Conservation (phyloP, 2,797 vertebrate genomes). For the Oceanodroma leucorhoa region DNA sequence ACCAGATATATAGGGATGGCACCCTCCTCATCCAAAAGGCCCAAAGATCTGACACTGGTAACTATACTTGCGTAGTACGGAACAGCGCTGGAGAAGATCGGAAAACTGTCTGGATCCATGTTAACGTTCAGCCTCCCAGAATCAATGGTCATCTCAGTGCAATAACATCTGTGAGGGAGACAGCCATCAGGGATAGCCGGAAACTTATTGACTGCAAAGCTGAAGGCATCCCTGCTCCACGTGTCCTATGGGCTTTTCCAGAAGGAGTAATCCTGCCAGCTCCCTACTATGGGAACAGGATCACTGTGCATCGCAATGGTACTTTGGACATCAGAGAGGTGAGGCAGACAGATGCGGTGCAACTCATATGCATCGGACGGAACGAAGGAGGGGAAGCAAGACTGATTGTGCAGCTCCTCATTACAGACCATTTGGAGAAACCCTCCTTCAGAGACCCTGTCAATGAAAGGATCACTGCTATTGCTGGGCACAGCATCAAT, state of each 20-base stretch:
- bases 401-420: conserved; percentile 80
- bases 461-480: conserved; percentile 77
- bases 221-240: conserved; percentile 82
- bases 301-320: conserved; percentile 88
- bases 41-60: conserved; percentile 88
- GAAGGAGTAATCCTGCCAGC: conserved; percentile 87
- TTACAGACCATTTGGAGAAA: conserved; percentile 74
- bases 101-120: conserved; percentile 78
- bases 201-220: conserved; percentile 83
- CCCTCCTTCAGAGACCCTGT: conserved; percentile 72
- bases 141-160: conserved; percentile 80
- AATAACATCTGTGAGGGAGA: conserved; percentile 72
- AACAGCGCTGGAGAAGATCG: conserved; percentile 86
- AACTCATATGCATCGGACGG: conserved; percentile 84
- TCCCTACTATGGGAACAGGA: conserved; percentile 85
- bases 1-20: conserved; percentile 82
- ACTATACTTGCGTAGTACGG: conserved; percentile 87
- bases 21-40: conserved; percentile 85
- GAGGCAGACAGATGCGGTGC: conserved; percentile 77
- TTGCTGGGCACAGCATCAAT: conserved; percentile 80
- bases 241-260: conserved; percentile 87
- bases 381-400: conserved; percentile 90
- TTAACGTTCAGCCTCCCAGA: conserved; percentile 80
- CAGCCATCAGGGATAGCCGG: conserved; percentile 72
- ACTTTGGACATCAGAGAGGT: conserved; percentile 85